These are phyloP conservation scores for Peromyscus melanophrys DNA, from an alignment of 2,797 vertebrate species.

Conservation along the genomic window DNA sequence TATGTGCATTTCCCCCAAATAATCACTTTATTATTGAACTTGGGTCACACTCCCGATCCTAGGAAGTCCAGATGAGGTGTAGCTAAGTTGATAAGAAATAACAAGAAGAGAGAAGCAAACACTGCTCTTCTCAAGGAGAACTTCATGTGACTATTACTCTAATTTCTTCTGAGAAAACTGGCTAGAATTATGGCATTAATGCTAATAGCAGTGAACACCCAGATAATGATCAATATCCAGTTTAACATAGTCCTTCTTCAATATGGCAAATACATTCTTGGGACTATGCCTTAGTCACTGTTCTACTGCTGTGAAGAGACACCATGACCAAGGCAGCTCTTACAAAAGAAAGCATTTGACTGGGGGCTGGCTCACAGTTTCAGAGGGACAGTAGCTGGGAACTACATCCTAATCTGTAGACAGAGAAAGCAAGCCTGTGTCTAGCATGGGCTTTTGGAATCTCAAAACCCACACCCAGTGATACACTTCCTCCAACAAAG, in stretches of 20 bases:
- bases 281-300: not conserved
- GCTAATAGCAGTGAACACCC: not conserved
- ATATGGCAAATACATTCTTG: not conserved
- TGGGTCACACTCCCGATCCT: not conserved
- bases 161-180: constrained; percentile 23
- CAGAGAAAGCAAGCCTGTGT: not conserved
- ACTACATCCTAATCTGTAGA: no score
- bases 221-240: not conserved
- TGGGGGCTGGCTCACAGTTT: no score
- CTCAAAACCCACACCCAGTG: not conserved
- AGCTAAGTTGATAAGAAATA: constrained; percentile 33
- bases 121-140: not conserved
- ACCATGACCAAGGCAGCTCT: not conserved
- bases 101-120: constrained; percentile 22
- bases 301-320: not conserved
- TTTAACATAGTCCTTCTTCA: not conserved
- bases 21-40: constrained; percentile 37
- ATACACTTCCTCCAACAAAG: not conserved
- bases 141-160: not conserved
- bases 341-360: no score
- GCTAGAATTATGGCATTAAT: constrained; percentile 25
- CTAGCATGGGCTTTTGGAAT: not conserved
- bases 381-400: no score
- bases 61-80: not conserved
- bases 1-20: constrained; percentile 20